phyloP scores from a whole-genome alignment of 2,113 vertebrate genomes.

The Channa argus region DNA sequence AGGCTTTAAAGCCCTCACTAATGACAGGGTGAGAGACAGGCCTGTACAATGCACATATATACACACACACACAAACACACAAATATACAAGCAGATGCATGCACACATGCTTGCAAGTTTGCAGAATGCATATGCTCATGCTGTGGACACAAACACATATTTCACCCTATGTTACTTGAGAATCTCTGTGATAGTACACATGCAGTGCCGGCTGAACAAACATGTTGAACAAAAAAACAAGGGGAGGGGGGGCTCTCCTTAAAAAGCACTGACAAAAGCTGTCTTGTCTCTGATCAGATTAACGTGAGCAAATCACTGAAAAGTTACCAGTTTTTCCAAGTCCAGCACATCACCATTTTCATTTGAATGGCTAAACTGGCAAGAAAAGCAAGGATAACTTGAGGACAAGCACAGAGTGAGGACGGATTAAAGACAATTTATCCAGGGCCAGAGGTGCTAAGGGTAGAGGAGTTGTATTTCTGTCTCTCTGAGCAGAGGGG shows the following conservation, averaged over 20 bases:
- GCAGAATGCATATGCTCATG: slow-evolving; percentile 37
- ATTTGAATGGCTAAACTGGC: slow-evolving; percentile 35
- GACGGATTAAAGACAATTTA: slow-evolving; percentile 61
- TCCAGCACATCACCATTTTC: slow-evolving; percentile 9
- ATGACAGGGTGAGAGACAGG: slow-evolving; percentile 75
- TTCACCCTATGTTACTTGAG: slow-evolving; percentile 53
- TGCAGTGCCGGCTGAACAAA: slow-evolving; percentile 66
- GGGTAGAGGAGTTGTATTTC: slow-evolving; percentile 70
- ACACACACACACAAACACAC: slow-evolving; percentile 7
- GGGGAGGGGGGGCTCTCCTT: slow-evolving; percentile 22
- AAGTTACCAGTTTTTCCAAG: slow-evolving; percentile 22
- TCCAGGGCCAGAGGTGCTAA: slow-evolving; percentile 68
- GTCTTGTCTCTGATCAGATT: slow-evolving; percentile 61
- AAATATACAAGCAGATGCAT: slow-evolving; percentile 41
- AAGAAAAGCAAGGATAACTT: slow-evolving; percentile 37
- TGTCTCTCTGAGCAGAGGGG: slow-evolving; percentile 67
- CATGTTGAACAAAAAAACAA: slow-evolving; percentile 59
- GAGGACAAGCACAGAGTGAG: slow-evolving; percentile 43
- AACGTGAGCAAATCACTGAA: slow-evolving; percentile 32
- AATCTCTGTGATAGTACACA: slow-evolving; percentile 62
- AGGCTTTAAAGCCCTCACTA: slow-evolving; percentile 76
- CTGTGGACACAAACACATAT: slow-evolving; percentile 55
- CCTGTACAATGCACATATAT: slow-evolving; percentile 19
- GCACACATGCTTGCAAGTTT: slow-evolving; percentile 33
- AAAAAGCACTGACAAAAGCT: slow-evolving; percentile 55